Evolutionary conservation across 2,888 invertebrate genomes (phyloP).

Genomic region (Eretmocerus hayati): DNA sequence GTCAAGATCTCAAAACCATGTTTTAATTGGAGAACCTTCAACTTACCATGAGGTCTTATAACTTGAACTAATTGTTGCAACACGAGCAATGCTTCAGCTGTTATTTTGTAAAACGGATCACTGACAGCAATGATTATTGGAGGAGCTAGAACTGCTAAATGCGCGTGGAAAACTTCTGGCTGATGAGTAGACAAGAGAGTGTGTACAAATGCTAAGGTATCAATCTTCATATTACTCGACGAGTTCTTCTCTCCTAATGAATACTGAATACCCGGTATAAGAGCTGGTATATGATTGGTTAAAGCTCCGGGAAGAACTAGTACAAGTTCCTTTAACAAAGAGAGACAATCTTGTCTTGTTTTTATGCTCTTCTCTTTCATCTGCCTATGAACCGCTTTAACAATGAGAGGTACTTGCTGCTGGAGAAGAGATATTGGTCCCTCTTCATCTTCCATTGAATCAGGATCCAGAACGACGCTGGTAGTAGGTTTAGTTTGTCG

Average conservation of each 20-base stretch:
- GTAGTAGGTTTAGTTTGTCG: constrained; percentile 81
- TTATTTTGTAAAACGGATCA: constrained; percentile 97
- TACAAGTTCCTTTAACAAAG: constrained; percentile 83
- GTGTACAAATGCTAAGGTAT: constrained; percentile 87
- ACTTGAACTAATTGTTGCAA: constrained; percentile 91
- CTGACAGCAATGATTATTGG: constrained; percentile 84
- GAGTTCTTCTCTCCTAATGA: constrained; percentile 87
- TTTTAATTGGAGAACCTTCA: not conserved
- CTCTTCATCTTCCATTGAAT: constrained; percentile 67
- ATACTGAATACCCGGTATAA: constrained; percentile 85
- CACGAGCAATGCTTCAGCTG: constrained; percentile 90
- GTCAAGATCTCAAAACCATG: too few relatives aligned
- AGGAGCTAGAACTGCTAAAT: constrained; percentile 71
- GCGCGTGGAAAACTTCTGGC: constrained; percentile 71
- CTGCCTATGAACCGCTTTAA: constrained; percentile 82
- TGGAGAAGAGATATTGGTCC: constrained; percentile 57
- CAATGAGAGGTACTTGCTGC: constrained; percentile 66
- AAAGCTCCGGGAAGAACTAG: constrained; percentile 84
- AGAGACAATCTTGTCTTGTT: constrained; percentile 86
- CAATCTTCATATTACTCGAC: constrained; percentile 96
- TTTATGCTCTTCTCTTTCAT: constrained; percentile 81
- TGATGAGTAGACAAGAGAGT: constrained; percentile 74
- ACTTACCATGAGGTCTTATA: constrained; percentile 71
- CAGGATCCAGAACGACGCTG: constrained; percentile 59
- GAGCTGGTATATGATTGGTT: constrained; percentile 71